phyloP scores from a whole-genome alignment of 2,797 vertebrate species.

The Smutsia gigantea region DNA sequence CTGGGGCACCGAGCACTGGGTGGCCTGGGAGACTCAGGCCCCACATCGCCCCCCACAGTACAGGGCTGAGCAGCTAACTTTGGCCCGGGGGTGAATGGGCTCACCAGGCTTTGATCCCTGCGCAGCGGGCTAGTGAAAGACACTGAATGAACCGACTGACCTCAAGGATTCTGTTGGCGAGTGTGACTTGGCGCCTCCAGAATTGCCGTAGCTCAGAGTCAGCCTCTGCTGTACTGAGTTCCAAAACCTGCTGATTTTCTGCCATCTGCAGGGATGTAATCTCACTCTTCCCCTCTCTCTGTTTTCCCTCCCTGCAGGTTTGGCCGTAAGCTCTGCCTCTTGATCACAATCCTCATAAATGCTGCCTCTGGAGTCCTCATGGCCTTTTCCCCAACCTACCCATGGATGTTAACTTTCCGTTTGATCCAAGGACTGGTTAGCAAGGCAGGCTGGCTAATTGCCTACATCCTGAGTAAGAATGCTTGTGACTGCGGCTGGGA shows the following conservation, averaged over 20 bases:
- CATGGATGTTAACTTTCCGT: constrained; percentile 72
- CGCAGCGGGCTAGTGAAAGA: fast-evolving
- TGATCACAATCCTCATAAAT: constrained; percentile 78
- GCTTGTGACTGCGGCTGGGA: not conserved
- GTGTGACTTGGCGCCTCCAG: not conserved
- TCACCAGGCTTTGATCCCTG: fast-evolving
- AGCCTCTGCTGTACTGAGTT: not conserved
- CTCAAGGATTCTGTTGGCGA: not conserved
- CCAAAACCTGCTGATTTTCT: not conserved
- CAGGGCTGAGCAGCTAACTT: not conserved
- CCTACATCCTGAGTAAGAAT: constrained; percentile 82
- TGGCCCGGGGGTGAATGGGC: no score
- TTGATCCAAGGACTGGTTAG: constrained; percentile 86
- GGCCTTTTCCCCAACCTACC: constrained; percentile 78
- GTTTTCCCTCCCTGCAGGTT: constrained; percentile 73
- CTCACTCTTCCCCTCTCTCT: not conserved
- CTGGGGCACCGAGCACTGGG: not conserved
- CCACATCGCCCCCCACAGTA: not conserved
- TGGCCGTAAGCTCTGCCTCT: constrained; percentile 82
- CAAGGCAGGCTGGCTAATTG: constrained; percentile 84
- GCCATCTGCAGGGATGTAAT: not conserved
- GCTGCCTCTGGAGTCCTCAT: constrained; percentile 75
- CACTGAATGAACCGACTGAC: not conserved
- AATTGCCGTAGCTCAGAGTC: not conserved
- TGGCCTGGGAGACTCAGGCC: not conserved